A percentile compares a stretch with the other conserved stretches of the same genome.
These are phyloP conservation scores for Rhinopomastus cyanomelas DNA, from an alignment of 2,113 vertebrate genomes.

Conservation along the genomic window DNA sequence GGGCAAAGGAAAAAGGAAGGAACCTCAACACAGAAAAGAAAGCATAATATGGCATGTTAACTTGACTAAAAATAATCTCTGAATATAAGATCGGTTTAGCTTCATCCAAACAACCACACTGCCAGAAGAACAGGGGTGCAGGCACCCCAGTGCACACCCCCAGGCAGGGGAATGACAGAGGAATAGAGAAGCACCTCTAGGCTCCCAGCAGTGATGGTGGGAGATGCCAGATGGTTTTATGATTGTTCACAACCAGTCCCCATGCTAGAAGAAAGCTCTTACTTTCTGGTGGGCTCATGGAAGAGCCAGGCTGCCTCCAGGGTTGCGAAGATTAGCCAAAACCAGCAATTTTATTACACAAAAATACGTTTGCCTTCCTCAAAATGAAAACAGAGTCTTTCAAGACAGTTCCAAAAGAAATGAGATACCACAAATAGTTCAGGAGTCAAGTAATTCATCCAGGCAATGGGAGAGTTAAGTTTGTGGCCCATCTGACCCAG, in stretches of 20 bases:
- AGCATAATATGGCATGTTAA: background rate
- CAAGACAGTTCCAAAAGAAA: background rate
- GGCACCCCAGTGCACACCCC: too few relatives aligned
- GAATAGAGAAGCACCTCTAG: background rate
- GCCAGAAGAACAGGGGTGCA: background rate
- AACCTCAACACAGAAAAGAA: background rate
- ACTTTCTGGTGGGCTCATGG: background rate
- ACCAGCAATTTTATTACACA: background rate
- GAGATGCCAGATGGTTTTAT: background rate
- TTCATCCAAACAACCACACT: background rate
- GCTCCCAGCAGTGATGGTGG: background rate
- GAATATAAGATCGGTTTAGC: background rate
- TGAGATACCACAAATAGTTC: background rate
- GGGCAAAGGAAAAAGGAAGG: background rate
- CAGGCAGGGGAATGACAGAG: too few relatives aligned
- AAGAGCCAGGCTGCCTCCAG: background rate
- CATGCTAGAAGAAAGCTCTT: background rate
- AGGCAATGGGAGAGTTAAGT: background rate
- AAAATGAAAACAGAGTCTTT: background rate
- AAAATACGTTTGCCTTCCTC: background rate
- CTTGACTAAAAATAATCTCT: background rate
- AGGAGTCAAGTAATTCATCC: background rate
- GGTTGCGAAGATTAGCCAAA: background rate
- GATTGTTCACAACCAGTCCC: background rate
- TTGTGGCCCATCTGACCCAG: background rate